A percentile compares a stretch with the other conserved stretches of the same genome.
Evolutionary conservation across 2,888 invertebrate genomes (phyloP).

Genomic region (Stomorhina lunata): DNA sequence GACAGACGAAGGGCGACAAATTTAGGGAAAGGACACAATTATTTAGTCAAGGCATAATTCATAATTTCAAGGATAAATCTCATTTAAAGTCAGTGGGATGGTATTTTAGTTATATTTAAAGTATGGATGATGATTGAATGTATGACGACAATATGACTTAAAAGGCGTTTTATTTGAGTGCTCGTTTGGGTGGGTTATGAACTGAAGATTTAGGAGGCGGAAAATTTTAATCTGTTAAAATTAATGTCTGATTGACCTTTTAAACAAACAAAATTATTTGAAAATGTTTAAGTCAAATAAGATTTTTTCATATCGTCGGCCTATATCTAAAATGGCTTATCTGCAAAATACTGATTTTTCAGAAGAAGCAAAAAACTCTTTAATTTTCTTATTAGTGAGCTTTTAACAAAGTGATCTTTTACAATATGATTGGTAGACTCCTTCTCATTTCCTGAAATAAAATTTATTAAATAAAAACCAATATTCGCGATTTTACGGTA

Average conservation of each 20-base stretch:
- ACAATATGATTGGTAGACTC: too few species aligned
- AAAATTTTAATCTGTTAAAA: slow-evolving; percentile 49
- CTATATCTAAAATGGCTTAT: too few species aligned
- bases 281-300: slow-evolving; percentile 5
- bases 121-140: too few species aligned
- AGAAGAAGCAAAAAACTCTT: too few species aligned
- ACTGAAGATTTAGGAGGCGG: slow-evolving; percentile 26
- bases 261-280: slow-evolving; percentile 1
- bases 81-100: slow-evolving; percentile 1
- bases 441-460: too few species aligned
- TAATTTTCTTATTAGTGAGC: too few species aligned
- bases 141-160: slow-evolving; percentile 43
- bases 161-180: slow-evolving; percentile 63
- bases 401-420: too few species aligned
- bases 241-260: slow-evolving; percentile 44
- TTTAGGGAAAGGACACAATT: slow-evolving; percentile 34
- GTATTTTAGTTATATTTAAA: not conserved
- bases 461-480: too few species aligned
- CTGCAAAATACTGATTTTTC: too few species aligned
- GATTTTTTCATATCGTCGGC: too few species aligned
- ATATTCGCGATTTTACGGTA: too few species aligned
- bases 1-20: slow-evolving; percentile 3
- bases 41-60: slow-evolving; percentile 15
- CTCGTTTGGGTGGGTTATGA: too few species aligned
- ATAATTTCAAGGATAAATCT: slow-evolving; percentile 39